phyloP scores from a whole-genome alignment of 1,140 invertebrate genomes.

The Calliopsis andreniformis region DNA sequence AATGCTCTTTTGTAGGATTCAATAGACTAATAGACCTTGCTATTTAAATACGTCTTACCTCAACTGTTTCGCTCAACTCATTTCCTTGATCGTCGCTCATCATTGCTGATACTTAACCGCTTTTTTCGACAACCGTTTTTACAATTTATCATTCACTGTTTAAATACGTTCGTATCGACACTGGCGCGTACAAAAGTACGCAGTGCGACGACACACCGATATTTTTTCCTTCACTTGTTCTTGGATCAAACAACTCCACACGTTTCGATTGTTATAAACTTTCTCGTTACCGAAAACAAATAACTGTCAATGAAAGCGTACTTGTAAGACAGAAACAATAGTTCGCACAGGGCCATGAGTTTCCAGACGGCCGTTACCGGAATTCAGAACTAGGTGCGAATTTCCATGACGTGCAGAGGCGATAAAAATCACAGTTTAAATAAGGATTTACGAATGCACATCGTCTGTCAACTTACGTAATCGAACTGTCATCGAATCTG shows the following conservation, averaged over 20 bases:
- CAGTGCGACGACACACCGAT: neutral
- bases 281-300: conserved; percentile 22
- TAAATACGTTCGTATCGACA: conserved; percentile 33
- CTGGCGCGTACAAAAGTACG: conserved; percentile 23
- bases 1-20: neutral
- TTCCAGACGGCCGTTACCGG: conserved; percentile 45
- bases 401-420: conserved; percentile 4
- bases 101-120: conserved; percentile 73
- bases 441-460: conserved; percentile 15
- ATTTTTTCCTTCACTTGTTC: neutral
- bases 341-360: conserved; percentile 39
- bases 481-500: conserved; percentile 6
- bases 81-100: conserved; percentile 77
- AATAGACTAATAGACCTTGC: neutral
- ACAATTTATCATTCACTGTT: conserved; percentile 14
- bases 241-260: neutral
- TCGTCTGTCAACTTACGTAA: conserved; percentile 19
- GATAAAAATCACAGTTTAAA: conserved; percentile 40
- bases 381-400: conserved; percentile 15
- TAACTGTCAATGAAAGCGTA: conserved; percentile 44
- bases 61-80: conserved; percentile 67
- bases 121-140: conserved; percentile 32
- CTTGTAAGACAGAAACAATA: conserved; percentile 18
- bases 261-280: neutral
- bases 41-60: conserved; percentile 61